Evolutionary conservation across 2,888 invertebrate genomes (phyloP).

Genomic region (Rotaria socialis): DNA sequence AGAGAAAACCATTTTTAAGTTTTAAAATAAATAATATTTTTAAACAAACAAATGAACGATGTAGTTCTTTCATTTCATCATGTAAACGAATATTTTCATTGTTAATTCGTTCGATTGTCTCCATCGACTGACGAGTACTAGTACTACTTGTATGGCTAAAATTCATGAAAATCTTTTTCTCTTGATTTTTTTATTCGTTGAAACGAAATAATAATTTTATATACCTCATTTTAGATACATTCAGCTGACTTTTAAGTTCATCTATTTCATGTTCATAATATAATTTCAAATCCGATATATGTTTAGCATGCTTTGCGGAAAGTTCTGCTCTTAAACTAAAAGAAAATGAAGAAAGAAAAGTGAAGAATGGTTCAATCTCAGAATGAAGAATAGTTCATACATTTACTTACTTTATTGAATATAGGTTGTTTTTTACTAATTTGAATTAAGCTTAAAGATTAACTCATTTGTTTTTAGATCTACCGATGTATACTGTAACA

Average conservation of each 20-base stretch:
- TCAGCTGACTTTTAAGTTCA: conserved; percentile 50
- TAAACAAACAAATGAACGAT: background rate
- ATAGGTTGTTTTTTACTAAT: too few relatives aligned
- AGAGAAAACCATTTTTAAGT: background rate
- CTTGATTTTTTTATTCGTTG: background rate
- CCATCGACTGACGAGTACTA: background rate
- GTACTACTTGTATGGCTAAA: background rate
- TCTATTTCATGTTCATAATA: conserved; percentile 54
- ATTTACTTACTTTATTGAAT: too few relatives aligned
- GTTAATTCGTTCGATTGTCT: background rate
- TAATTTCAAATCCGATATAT: conserved; percentile 52
- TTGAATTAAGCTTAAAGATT: too few relatives aligned
- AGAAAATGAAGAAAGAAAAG: background rate
- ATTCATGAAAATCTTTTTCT: background rate
- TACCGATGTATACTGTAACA: too few relatives aligned
- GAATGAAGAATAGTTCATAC: too few relatives aligned
- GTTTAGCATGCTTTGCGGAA: conserved; percentile 53
- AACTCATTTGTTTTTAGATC: too few relatives aligned
- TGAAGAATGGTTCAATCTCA: too few relatives aligned
- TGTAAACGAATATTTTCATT: conserved; percentile 11
- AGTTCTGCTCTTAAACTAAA: conserved; percentile 51
- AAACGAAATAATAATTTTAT: background rate
- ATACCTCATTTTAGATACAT: background rate
- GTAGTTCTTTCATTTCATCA: background rate
- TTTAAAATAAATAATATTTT: background rate